Conservation (phyloP, 1,140 invertebrate species). For the Halyomorpha halys region DNA sequence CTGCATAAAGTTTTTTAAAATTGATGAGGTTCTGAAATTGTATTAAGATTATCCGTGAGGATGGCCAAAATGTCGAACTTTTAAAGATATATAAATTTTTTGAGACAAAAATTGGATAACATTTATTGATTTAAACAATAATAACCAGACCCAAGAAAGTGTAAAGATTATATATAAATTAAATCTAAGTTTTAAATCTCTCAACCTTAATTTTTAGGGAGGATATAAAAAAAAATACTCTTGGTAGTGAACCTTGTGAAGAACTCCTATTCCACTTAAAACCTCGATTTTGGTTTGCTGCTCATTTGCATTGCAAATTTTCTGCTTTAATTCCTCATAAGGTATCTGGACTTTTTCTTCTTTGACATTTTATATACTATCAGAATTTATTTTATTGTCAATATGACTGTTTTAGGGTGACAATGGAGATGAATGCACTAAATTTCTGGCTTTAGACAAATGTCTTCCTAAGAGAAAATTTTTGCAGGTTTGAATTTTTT, state of each 20-base stretch:
- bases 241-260: constrained; percentile 76
- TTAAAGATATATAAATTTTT: no score
- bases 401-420: background rate
- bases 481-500: constrained; percentile 52
- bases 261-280: constrained; percentile 67
- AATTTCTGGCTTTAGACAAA: constrained; percentile 93
- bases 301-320: constrained; percentile 95
- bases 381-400: background rate
- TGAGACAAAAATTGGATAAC: no score
- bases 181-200: no score
- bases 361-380: background rate
- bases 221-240: constrained; percentile 65
- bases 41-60: no score
- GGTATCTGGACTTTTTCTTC: constrained; percentile 31
- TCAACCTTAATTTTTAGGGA: constrained; percentile 45
- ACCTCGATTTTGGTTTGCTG: constrained; percentile 92
- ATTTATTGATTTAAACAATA: no score
- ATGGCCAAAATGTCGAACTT: no score
- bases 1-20: no score
- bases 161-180: no score
- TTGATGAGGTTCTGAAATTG: no score
- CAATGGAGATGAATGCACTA: constrained; percentile 45
- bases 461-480: constrained; percentile 81
- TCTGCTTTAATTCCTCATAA: constrained; percentile 70
- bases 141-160: no score